Base-by-base conservation (phyloP, 2,888 invertebrate species). In the Leptura quadrifasciata region DNA sequence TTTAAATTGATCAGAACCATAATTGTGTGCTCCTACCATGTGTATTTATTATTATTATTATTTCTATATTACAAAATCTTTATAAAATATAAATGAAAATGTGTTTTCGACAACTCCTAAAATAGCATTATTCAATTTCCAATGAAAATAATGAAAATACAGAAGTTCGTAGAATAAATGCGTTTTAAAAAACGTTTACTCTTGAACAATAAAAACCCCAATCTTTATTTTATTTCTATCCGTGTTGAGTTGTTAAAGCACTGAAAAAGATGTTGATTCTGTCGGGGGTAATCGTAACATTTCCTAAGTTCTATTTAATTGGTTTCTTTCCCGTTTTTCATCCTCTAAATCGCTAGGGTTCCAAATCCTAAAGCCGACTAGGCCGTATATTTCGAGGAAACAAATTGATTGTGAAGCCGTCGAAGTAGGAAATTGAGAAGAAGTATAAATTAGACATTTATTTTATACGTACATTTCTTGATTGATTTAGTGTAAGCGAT, bases 391-490 rank as follows among this genome's bases (percentile, higher is more conserved):
- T 47, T 65, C 21, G 27, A 52, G 52, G 9, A 20, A 52, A 52
- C 52, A 65, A 65, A 65, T 64, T 64, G 63, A 64, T 64, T 64
- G 63, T 31, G 65, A 52, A 64, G 21, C 64, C 64, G 47, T 39
- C 18, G 47, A 24, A 52, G 63, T 10, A 52, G 21, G 5, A 21
- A 21, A 20, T 39, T 15, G 65, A 21, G 8, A 10, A n/a, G 54
- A 52, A 8, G 27, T 24, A 65, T 65, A 65, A 65, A 65, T 65
- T 65, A 52, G 24, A 52, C 65, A 27, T 65, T 65, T 47, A 47
- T 47, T 54, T 52, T n/a, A 20, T 52, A 20, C 21, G 65, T 65
- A 52, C n/a, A n/a, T 31, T 24, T 2, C 27, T 8, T 8, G 52
- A 65, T n/a, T 65, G 65, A 65, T 65, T 65, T 65, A 65, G 21